phyloP scores from a whole-genome alignment of 1,140 invertebrate genomes.

The Ips nitidus region DNA sequence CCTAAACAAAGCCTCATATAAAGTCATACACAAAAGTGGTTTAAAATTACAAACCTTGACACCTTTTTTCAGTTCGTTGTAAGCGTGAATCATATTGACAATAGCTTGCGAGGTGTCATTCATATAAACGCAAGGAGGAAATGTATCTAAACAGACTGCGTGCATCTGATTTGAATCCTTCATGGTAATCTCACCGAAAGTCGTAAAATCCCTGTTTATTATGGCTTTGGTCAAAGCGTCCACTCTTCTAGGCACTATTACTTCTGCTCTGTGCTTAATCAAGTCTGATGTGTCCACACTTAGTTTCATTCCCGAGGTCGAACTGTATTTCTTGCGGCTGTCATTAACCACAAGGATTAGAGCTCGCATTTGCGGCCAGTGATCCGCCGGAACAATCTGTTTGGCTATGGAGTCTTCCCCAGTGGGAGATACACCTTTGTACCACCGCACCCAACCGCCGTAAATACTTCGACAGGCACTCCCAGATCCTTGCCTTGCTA shows the following conservation, averaged over 20 bases:
- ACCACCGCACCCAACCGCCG: conserved; percentile 93
- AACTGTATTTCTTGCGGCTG: conserved; percentile 81
- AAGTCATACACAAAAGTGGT: too few species aligned
- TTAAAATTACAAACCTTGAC: conserved; percentile 59
- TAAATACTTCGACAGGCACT: conserved; percentile 94
- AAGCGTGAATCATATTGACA: conserved; percentile 77
- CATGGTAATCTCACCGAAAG: conserved; percentile 94
- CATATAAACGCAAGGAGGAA: conserved; percentile 92
- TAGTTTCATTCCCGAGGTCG: conserved; percentile 89
- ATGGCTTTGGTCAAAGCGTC: conserved; percentile 76
- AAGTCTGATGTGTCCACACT: conserved; percentile 82
- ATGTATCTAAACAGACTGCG: conserved; percentile 91
- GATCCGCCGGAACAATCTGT: conserved; percentile 68
- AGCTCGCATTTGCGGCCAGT: conserved; percentile 92
- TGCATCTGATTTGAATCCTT: conserved; percentile 98
- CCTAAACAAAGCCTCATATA: conserved; percentile 52
- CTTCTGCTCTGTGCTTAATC: conserved; percentile 70
- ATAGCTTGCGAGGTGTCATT: conserved; percentile 84
- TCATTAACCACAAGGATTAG: conserved; percentile 91
- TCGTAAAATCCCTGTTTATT: conserved; percentile 74
- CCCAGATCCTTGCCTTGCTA: conserved; percentile 89
- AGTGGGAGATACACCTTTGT: conserved; percentile 57
- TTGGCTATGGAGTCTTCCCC: conserved; percentile 83
- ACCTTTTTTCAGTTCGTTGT: conserved; percentile 68
- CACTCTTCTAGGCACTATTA: conserved; percentile 73